These are phyloP conservation scores for Teleogryllus oceanicus DNA, from an alignment of 2,888 invertebrate genomes.

Conservation along the genomic window DNA sequence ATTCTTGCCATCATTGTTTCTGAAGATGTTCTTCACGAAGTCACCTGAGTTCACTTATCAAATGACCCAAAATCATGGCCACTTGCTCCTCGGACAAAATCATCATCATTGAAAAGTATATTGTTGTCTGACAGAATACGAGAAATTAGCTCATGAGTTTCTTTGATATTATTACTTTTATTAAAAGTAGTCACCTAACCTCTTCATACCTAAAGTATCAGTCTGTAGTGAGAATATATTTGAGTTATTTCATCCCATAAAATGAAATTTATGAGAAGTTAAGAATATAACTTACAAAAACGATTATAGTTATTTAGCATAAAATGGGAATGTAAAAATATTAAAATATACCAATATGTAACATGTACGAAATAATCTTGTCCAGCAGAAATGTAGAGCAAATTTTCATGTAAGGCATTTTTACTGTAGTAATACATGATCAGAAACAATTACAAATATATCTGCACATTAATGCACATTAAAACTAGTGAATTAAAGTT, in stretches of 20 bases:
- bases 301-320: constrained; percentile 20
- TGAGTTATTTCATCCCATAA: constrained; percentile 10
- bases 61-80: too few species aligned
- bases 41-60: too few species aligned
- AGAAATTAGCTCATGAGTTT: too few species aligned
- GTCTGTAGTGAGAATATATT: constrained; percentile 2
- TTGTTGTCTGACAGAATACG: too few species aligned
- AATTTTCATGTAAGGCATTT: neutral
- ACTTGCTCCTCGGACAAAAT: too few species aligned
- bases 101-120: too few species aligned
- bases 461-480: neutral
- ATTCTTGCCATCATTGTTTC: neutral
- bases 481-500: neutral
- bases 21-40: too few species aligned
- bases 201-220: neutral
- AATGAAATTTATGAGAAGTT: constrained; percentile 2
- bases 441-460: neutral
- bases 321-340: constrained; percentile 23
- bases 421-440: neutral
- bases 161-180: too few species aligned
- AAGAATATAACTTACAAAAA: constrained; percentile 29
- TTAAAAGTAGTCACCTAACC: neutral
- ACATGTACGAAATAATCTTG: neutral
- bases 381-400: constrained; percentile 9
- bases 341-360: constrained; percentile 25